phyloP scores from a whole-genome alignment of 2,888 invertebrate species.

The Malthinus seriepunctatus region DNA sequence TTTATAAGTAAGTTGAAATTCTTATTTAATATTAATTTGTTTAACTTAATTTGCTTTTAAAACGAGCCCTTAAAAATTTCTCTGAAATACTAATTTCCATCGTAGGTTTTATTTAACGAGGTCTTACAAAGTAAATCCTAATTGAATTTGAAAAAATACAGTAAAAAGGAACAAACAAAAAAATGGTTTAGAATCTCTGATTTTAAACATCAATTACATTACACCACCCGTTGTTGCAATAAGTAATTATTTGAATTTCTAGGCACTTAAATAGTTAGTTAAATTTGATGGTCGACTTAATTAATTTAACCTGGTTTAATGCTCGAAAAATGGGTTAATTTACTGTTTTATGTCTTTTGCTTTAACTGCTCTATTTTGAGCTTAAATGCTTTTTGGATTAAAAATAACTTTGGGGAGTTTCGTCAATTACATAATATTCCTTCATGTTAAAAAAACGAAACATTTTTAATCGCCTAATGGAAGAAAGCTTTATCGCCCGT shows the following conservation, averaged over 20 bases:
- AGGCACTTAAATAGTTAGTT: background rate
- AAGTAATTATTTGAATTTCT: background rate
- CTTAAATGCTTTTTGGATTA: slow-evolving; percentile 1
- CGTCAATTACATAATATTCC: background rate
- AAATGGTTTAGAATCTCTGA: too few species aligned
- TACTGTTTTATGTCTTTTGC: slow-evolving; percentile 15
- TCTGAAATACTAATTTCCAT: too few species aligned
- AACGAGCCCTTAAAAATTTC: too few species aligned
- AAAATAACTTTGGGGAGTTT: slow-evolving; percentile 15
- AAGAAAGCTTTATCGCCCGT: background rate
- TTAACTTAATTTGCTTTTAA: too few species aligned
- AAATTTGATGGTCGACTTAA: slow-evolving; percentile 22
- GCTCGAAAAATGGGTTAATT: slow-evolving; percentile 17
- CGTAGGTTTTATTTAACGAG: too few species aligned
- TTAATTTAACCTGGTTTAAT: slow-evolving; percentile 22
- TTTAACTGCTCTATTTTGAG: slow-evolving; percentile 19
- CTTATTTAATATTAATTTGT: too few species aligned
- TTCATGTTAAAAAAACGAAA: slow-evolving; percentile 9
- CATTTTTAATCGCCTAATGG: slow-evolving; percentile 4
- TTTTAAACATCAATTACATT: background rate
- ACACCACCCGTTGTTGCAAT: background rate
- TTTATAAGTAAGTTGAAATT: too few species aligned
- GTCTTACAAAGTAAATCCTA: too few species aligned
- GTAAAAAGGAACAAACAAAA: too few species aligned
- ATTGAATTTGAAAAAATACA: background rate